Evolutionary conservation across 2,113 vertebrate genomes (phyloP).

Genomic region (Poeciliopsis turrubarensis): DNA sequence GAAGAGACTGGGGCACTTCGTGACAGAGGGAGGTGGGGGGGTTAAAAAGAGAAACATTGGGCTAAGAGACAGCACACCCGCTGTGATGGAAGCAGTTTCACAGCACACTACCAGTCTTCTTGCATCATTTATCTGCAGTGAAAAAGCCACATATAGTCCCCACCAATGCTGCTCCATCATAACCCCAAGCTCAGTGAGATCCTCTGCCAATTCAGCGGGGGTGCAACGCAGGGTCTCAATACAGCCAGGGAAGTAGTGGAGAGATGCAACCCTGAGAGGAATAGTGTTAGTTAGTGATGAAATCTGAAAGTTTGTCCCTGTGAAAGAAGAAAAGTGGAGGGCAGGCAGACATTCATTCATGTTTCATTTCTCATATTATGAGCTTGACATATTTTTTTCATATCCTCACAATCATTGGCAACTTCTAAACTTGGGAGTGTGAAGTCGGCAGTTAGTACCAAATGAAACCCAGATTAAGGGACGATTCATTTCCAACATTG

Average conservation of each 20-base stretch:
- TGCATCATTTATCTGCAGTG: constrained; percentile 77
- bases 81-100: constrained; percentile 62
- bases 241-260: not conserved
- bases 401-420: too few relatives aligned
- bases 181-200: constrained; percentile 36
- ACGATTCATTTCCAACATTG: too few relatives aligned
- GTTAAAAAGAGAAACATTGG: constrained; percentile 63
- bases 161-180: constrained; percentile 43
- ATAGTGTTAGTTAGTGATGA: too few relatives aligned
- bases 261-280: too few relatives aligned
- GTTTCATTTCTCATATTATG: too few relatives aligned
- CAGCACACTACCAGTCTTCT: constrained; percentile 58
- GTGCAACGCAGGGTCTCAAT: constrained; percentile 39
- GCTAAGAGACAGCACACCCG: constrained; percentile 59
- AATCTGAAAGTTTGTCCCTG: too few relatives aligned
- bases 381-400: too few relatives aligned
- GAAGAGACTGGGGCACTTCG: constrained; percentile 70
- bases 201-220: constrained; percentile 64
- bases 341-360: too few relatives aligned
- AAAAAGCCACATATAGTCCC: constrained; percentile 44
- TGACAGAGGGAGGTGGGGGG: constrained; percentile 60
- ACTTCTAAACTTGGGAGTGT: too few relatives aligned
- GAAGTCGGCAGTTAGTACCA: too few relatives aligned
- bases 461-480: too few relatives aligned
- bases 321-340: too few relatives aligned